Conservation (phyloP, 2,797 vertebrate genomes). For the Hephaestus fuliginosus region DNA sequence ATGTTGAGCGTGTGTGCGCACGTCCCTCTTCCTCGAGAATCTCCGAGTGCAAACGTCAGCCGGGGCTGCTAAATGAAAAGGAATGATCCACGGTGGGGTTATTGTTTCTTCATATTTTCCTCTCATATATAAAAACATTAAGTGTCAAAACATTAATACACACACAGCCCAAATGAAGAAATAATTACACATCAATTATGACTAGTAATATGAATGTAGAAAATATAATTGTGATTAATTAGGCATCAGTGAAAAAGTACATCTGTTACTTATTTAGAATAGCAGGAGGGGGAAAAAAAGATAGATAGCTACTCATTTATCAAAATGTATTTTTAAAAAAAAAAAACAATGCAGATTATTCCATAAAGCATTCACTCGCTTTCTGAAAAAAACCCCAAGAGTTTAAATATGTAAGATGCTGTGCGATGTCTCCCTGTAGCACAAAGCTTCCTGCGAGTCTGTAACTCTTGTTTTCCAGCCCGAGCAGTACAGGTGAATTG, state of each 20-base stretch:
- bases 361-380: slow-evolving; percentile 9
- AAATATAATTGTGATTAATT: slow-evolving; percentile 69
- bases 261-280: slow-evolving; percentile 61
- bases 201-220: slow-evolving; percentile 43
- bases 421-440: slow-evolving; percentile 14
- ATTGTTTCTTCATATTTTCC: slow-evolving; percentile 51
- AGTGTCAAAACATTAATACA: slow-evolving; percentile 47
- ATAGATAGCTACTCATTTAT: slow-evolving; percentile 28
- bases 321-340: slow-evolving; percentile 8
- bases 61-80: slow-evolving; percentile 45
- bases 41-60: slow-evolving; percentile 28
- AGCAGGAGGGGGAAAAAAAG: slow-evolving; percentile 9
- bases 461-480: slow-evolving; percentile 34
- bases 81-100: slow-evolving; percentile 15
- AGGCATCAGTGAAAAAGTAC: slow-evolving; percentile 60
- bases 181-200: slow-evolving; percentile 67
- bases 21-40: slow-evolving; percentile 28
- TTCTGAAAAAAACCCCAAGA: slow-evolving; percentile 6
- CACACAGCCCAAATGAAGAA: slow-evolving; percentile 58
- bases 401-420: slow-evolving; percentile 15
- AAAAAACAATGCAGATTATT: slow-evolving; percentile 3
- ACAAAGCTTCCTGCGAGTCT: slow-evolving; percentile 21
- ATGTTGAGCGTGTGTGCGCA: slow-evolving; percentile 24
- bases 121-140: slow-evolving; percentile 45
- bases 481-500: slow-evolving; percentile 69